Evolutionary conservation across 1,140 invertebrate species (phyloP), one percentile per base, ranked within the genome.

Genomic region (Aradophagus sp.): DNA sequence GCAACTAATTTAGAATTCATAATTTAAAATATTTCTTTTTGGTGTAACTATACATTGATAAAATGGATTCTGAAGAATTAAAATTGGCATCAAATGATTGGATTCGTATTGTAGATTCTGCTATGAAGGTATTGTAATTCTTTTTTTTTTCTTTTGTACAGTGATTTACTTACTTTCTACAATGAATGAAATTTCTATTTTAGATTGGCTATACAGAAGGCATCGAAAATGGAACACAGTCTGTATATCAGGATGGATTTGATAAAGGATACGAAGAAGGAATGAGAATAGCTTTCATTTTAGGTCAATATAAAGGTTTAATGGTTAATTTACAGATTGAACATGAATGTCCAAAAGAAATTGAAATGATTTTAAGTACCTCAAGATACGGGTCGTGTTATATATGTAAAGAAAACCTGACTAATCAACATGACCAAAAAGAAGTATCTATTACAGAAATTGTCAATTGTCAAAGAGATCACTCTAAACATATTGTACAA

Each of bases 131-230:
- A 80, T 26, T 39, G 11, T 47, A 47, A 8, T 17, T 45, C 23
- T 31, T 29, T 7, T 17, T 27, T 42, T 31, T 35, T 35, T n/a
- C 17, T 45, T 27, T 34, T 32, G 10, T 6, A 4, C 27, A 6
- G 11, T 29, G 11, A 29, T 29, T 8, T 5, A 23, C 20, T 5
- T 23, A 29, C 11, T 29, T n/a, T 2, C 4, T 6, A 4, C 11
- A 29, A 29, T 29, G 2, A 5, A 6, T 29, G 2, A 34, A 50
- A 15, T 20, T 35, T 32, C 71, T 67, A 41, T 39, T 70, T 35
- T 36, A 89, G 88, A 75, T 80, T 42, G 89, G 88, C 31, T 89
- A 86, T 52, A 80, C 83, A 42, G 88, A 90, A 76, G 89, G 89
- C 6, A 67, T 88, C 16, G 75, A 83, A 5, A 86, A 86, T 76